Percentiles rank a stretch among this genome's conserved stretches.
These are phyloP conservation scores for Balaeniceps rex DNA, from an alignment of 2,113 vertebrate genomes.

Conservation along the genomic window DNA sequence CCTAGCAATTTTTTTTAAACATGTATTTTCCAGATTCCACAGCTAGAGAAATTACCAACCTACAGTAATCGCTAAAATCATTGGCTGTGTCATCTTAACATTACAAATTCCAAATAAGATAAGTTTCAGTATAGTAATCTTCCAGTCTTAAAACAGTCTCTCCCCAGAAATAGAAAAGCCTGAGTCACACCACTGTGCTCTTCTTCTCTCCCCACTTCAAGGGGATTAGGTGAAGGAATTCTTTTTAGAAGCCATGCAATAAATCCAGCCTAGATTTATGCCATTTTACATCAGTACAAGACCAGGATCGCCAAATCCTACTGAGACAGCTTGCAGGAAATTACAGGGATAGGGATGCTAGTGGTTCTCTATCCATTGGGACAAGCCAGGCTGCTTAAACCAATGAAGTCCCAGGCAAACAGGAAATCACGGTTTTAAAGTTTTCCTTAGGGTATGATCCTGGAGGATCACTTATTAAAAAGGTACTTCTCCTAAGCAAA, in stretches of 20 bases:
- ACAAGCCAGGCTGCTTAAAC: background rate
- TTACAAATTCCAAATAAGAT: too few relatives aligned
- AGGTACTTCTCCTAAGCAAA: background rate
- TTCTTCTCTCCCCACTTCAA: background rate
- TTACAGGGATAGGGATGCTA: constrained; percentile 20
- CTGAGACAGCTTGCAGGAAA: constrained; percentile 32
- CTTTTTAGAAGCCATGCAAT: background rate
- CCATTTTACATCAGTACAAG: background rate
- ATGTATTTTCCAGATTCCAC: background rate
- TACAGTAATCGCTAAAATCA: background rate
- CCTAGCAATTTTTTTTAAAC: background rate
- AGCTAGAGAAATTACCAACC: background rate
- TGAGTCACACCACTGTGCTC: background rate
- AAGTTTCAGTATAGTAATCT: background rate
- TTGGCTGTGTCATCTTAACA: background rate
- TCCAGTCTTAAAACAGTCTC: background rate
- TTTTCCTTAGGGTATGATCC: background rate
- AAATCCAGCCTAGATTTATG: constrained; percentile 13
- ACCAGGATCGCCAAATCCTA: constrained; percentile 23
- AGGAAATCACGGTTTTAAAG: constrained; percentile 30
- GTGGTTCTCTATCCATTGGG: background rate
- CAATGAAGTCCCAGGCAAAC: background rate
- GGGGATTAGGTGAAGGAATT: constrained; percentile 7
- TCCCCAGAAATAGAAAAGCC: background rate
- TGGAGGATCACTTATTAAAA: background rate